phyloP scores from a whole-genome alignment of 2,888 invertebrate genomes.

The Synergus itoensis region DNA sequence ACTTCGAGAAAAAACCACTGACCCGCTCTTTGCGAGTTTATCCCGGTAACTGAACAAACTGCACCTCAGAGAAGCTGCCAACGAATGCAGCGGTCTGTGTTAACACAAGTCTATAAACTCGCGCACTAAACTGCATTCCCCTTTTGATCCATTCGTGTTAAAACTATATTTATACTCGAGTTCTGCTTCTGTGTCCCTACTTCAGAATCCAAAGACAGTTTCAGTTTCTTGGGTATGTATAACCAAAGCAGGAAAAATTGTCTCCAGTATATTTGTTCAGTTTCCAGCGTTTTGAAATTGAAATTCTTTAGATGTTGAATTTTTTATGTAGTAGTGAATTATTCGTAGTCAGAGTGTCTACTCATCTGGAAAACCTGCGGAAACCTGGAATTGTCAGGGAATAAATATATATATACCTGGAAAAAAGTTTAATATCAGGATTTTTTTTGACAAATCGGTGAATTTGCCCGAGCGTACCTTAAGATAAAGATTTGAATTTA shows the following conservation, averaged over 20 bases:
- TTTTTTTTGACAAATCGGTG: no score
- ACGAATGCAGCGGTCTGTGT: not conserved
- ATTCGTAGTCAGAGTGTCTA: no score
- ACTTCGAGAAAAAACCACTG: conserved; percentile 24
- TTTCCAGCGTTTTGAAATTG: not conserved
- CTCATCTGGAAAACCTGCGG: no score
- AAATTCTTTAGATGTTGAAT: no score
- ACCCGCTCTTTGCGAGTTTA: conserved; percentile 42
- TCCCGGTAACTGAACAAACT: conserved; percentile 35
- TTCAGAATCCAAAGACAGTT: conserved; percentile 24
- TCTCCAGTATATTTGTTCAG: not conserved
- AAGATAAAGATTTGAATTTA: no score
- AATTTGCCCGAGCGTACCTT: no score
- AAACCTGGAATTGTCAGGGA: no score
- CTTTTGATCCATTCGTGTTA: conserved; percentile 62
- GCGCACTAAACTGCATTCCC: conserved; percentile 65
- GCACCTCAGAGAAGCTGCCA: not conserved
- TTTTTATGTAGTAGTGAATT: no score
- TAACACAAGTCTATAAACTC: conserved; percentile 25
- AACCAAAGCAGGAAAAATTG: not conserved
- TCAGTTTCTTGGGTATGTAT: conserved; percentile 25
- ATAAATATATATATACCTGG: no score
- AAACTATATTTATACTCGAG: conserved; percentile 56
- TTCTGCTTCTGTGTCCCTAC: conserved; percentile 61
- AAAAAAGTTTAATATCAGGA: no score